phyloP scores from a whole-genome alignment of 2,113 vertebrate genomes.

The Onychostoma macrolepis region DNA sequence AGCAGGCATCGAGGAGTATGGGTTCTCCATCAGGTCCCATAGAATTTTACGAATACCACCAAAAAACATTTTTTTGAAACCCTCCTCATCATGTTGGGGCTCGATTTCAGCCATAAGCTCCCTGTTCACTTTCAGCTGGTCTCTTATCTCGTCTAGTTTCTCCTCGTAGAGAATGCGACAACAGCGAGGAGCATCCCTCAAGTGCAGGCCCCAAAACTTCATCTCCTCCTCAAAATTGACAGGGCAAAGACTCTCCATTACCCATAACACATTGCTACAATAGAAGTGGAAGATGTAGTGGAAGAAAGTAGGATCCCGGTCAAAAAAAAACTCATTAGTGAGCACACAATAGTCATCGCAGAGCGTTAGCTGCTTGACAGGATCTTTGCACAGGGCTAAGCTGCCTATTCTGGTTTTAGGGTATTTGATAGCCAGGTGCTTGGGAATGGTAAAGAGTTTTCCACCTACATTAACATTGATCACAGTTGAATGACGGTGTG shows the following conservation, averaged over 20 bases:
- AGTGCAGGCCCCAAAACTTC: constrained; percentile 84
- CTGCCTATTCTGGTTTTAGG: constrained; percentile 83
- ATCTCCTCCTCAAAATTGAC: constrained; percentile 87
- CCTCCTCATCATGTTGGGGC: constrained; percentile 68
- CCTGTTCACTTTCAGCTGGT: constrained; percentile 85
- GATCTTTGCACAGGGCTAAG: constrained; percentile 79
- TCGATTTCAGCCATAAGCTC: constrained; percentile 86
- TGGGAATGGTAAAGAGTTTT: constrained; percentile 80
- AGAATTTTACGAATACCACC: constrained; percentile 75
- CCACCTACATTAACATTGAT: constrained; percentile 87
- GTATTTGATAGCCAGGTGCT: constrained; percentile 71
- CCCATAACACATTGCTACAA: constrained; percentile 83
- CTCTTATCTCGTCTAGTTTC: constrained; percentile 84
- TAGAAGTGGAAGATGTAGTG: constrained; percentile 90
- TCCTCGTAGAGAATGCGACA: constrained; percentile 89
- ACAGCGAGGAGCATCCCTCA: constrained; percentile 83
- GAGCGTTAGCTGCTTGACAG: constrained; percentile 77
- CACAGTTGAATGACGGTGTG: constrained; percentile 67
- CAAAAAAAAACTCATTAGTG: constrained; percentile 88
- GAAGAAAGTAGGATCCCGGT: constrained; percentile 86
- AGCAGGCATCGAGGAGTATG: constrained; percentile 84
- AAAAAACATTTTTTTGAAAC: constrained; percentile 81
- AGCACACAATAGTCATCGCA: constrained; percentile 88
- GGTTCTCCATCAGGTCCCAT: constrained; percentile 90
- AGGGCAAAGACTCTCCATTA: constrained; percentile 87